A percentile compares a stretch with the other conserved stretches of the same genome.
Conservation (phyloP, 1,140 invertebrate species). For the Bombus pascuorum region DNA sequence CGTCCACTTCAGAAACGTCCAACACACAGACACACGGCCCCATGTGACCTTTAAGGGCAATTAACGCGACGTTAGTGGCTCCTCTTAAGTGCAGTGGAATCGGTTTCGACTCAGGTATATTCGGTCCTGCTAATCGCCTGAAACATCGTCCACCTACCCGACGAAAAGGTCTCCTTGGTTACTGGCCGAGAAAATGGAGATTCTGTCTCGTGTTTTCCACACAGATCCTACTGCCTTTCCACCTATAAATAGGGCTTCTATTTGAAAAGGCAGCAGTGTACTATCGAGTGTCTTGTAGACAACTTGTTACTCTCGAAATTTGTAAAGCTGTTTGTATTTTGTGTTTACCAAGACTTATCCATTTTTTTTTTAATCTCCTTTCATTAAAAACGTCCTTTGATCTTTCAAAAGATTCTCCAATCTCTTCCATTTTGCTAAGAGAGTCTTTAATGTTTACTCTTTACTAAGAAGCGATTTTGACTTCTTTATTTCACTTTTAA, state of each 20-base stretch:
- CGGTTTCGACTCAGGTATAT: conserved; percentile 26
- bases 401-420: too few species aligned
- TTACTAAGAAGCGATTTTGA: too few species aligned
- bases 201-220: not conserved
- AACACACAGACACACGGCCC: not conserved
- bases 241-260: conserved; percentile 18
- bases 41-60: conserved; percentile 5
- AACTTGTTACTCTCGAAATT: not conserved
- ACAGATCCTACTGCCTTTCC: not conserved
- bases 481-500: too few species aligned
- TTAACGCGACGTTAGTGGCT: conserved; percentile 44
- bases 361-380: too few species aligned
- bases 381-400: too few species aligned
- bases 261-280: not conserved
- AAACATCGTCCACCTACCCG: not conserved
- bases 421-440: too few species aligned
- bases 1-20: not conserved
- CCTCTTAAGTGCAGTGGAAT: conserved; percentile 38
- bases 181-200: not conserved
- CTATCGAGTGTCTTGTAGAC: not conserved
- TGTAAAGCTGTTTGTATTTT: not conserved
- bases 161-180: not conserved
- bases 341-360: too few species aligned
- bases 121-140: conserved; percentile 21
- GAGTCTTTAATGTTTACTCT: too few species aligned